Conservation (phyloP, 92 coral and sea anemone species). For the Porites rus region DNA sequence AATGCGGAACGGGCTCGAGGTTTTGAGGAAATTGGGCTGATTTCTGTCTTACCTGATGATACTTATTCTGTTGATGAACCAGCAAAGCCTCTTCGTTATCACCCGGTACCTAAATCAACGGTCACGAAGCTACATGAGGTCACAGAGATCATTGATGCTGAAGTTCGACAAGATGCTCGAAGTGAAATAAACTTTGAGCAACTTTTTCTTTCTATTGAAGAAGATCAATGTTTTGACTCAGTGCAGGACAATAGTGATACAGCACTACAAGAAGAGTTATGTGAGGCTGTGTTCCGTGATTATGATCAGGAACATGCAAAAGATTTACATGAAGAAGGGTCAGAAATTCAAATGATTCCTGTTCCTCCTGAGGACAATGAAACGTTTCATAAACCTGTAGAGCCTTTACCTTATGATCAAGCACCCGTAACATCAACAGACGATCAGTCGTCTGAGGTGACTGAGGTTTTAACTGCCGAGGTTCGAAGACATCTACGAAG, state of each 20-base stretch:
- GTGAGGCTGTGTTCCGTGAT: conserved; percentile 16
- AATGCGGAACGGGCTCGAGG: background rate
- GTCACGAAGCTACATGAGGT: conserved; percentile 8
- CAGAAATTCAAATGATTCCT: background rate
- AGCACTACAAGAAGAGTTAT: background rate
- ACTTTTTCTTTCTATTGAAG: background rate
- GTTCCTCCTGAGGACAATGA: background rate
- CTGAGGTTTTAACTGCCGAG: conserved; percentile 13
- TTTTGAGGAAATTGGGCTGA: conserved; percentile 23
- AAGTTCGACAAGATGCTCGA: conserved; percentile 12
- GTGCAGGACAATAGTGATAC: background rate
- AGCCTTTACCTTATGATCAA: conserved; percentile 1
- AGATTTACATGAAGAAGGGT: background rate
- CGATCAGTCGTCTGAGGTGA: conserved; percentile 17
- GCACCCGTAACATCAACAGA: conserved; percentile 9
- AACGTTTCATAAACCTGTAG: background rate
- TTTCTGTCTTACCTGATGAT: conserved; percentile 10
- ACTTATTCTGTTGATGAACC: background rate
- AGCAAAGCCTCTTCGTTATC: background rate
- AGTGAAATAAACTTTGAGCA: conserved; percentile 21
- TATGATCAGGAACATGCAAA: conserved; percentile 6
- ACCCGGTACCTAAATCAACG: background rate
- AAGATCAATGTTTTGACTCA: background rate
- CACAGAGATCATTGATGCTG: conserved; percentile 15
- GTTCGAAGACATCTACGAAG: conserved; percentile 21